Percentiles rank a stretch among this genome's conserved stretches.
Conservation (phyloP, 1,140 invertebrate genomes). For the Zaprionus africanus region DNA sequence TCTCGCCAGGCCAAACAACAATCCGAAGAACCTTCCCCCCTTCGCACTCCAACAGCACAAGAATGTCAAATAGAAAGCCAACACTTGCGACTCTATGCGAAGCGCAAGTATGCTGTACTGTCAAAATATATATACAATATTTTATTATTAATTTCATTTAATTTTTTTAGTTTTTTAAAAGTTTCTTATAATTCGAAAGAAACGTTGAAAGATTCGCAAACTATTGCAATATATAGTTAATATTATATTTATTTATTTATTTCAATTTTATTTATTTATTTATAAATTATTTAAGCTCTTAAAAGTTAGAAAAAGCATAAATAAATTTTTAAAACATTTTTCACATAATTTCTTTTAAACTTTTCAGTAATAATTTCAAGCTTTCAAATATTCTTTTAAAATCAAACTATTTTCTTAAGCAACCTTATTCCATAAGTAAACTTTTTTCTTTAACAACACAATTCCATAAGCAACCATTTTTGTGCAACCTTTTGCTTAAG, state of each 20-base stretch:
- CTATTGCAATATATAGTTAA: neutral
- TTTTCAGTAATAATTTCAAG: neutral
- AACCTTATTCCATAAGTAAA: no score
- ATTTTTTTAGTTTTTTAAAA: neutral
- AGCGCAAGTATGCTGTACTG: neutral
- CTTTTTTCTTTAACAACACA: no score
- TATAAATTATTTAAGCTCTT: neutral
- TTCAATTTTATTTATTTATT: conserved; percentile 11
- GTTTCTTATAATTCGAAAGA: no score
- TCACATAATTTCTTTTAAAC: no score
- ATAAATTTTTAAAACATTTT: neutral
- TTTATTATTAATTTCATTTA: neutral
- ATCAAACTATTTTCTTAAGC: no score
- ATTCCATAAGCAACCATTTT: no score
- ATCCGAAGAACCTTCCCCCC: conserved; percentile 11
- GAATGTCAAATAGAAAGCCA: neutral
- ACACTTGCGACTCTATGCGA: neutral
- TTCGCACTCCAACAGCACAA: neutral
- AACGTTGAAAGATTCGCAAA: no score
- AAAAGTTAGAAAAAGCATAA: neutral
- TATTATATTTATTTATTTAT: neutral
- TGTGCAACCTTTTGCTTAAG: no score
- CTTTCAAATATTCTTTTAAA: no score
- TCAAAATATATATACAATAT: neutral
- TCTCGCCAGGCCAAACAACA: conserved; percentile 39